Percentiles rank a stretch among this genome's conserved stretches.
Conservation (phyloP, 2,888 invertebrate species). For the Hydriomena furcata region DNA sequence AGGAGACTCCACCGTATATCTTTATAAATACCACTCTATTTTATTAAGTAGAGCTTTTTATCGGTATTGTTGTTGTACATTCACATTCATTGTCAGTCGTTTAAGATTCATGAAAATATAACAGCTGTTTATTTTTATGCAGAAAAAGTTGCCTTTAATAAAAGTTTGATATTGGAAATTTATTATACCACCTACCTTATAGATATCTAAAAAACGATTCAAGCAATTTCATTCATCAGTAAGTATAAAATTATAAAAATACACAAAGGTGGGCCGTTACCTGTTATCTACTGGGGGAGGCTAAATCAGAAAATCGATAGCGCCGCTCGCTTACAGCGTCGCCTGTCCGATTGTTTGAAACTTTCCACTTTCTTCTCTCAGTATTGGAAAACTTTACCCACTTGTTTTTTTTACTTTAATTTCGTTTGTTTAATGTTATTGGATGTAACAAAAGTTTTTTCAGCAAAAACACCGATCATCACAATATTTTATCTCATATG, state of each 20-base stretch:
- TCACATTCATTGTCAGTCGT: constrained; percentile 65
- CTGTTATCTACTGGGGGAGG: constrained; percentile 74
- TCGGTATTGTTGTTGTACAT: constrained; percentile 69
- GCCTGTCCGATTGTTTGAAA: constrained; percentile 39
- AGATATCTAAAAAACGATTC: no score
- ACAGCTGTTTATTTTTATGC: background rate
- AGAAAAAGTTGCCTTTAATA: no score
- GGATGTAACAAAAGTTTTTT: constrained; percentile 17
- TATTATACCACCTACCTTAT: no score
- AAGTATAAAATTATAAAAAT: constrained; percentile 25
- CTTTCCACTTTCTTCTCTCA: constrained; percentile 46
- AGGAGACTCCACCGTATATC: constrained; percentile 77
- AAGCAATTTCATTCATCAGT: background rate
- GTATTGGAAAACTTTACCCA: constrained; percentile 43
- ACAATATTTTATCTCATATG: background rate
- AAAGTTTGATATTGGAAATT: no score
- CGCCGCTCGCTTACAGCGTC: constrained; percentile 52
- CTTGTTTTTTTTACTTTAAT: constrained; percentile 40
- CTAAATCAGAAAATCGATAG: constrained; percentile 81
- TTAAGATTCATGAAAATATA: constrained; percentile 15
- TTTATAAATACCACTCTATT: constrained; percentile 81
- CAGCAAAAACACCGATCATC: constrained; percentile 2
- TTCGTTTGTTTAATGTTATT: constrained; percentile 27
- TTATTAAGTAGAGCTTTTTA: constrained; percentile 78
- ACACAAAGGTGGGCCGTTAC: constrained; percentile 46